Base-by-base conservation (phyloP, 2,888 invertebrate genomes). In the Ichneumon xanthorius region DNA sequence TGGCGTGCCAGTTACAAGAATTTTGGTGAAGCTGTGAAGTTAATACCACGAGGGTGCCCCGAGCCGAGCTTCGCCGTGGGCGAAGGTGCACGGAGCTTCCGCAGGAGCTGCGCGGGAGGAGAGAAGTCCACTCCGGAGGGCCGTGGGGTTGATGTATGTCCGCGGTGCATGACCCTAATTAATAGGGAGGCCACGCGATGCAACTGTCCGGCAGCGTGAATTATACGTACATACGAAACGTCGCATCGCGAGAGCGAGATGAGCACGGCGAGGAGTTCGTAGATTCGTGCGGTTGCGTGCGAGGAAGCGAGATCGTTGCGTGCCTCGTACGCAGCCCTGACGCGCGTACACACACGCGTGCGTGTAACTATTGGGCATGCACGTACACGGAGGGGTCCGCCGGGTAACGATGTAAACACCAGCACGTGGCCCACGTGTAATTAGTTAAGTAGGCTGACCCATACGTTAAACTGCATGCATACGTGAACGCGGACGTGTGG, bases 81-180 rank as follows among this genome's bases (percentile, higher is more conserved):
- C 4, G 9, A 48, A 16, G 45, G 26, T 58, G 4, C 4, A 26
- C n/a, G 5, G 14, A 61, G 63, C 63, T 63, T 63, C 33, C 33
- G 30, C 30, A n/a, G 14, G 7, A 30, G 30, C 33, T 33, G 2
- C 33, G 19, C 45, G 2, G 22, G 48, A 53, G 37, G 53, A 67
- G 53, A 53, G 37, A 67, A 67, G 37, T 67, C 67, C 77, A 67
- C 53, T 67, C 75, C 22, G 84, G 76, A 82, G 53, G 82, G 53
- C 30, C 55, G 81, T 72, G 75, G 88, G 90, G 87, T 89, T 93
- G 92, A 93, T 93, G 92, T 92, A 93, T 92, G 92, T 88, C 88
- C 91, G 88, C 89, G 91, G 92, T 92, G 92, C 92, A 93, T 92
- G 93, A 93, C 93, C 93, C 92, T 93, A 93, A 93, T 93, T 93